Percentiles rank a stretch among this genome's conserved stretches.
Evolutionary conservation across 2,113 vertebrate genomes (phyloP).

Genomic region (Eira barbara): DNA sequence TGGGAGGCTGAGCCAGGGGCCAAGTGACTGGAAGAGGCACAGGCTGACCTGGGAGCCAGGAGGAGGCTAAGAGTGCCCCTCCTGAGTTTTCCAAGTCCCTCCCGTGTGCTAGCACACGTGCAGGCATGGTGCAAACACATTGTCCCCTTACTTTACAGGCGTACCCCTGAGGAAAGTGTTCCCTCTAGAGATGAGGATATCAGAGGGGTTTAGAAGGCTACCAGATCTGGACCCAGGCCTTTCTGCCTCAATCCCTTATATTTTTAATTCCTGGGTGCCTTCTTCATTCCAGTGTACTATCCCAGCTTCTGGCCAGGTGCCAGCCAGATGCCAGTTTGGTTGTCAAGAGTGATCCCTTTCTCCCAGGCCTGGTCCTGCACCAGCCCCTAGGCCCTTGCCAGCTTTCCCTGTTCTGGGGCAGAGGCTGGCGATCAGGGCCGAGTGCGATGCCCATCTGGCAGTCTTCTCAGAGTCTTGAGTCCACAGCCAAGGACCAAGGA

Average conservation of each 20-base stretch:
- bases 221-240: not conserved
- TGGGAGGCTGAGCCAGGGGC: not conserved
- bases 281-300: not conserved
- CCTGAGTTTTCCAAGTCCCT: not conserved
- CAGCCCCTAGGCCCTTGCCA: not conserved
- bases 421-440: not conserved
- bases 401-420: not conserved
- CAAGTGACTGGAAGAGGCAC: accelerated
- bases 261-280: not conserved
- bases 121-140: accelerated
- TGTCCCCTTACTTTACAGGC: too few species aligned
- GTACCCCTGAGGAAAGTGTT: not conserved
- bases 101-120: accelerated
- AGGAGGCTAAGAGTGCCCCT: not conserved
- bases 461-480: not conserved
- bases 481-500: not conserved
- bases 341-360: not conserved
- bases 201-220: not conserved
- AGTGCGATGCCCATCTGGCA: not conserved
- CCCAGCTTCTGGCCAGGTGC: not conserved
- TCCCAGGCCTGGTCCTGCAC: not conserved
- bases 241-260: not conserved
- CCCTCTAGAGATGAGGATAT: not conserved
- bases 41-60: not conserved
- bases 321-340: not conserved